Evolutionary conservation across 2,113 vertebrate genomes (phyloP), one percentile per base, ranked within the genome.

Genomic region (Muscicapa adusta): DNA sequence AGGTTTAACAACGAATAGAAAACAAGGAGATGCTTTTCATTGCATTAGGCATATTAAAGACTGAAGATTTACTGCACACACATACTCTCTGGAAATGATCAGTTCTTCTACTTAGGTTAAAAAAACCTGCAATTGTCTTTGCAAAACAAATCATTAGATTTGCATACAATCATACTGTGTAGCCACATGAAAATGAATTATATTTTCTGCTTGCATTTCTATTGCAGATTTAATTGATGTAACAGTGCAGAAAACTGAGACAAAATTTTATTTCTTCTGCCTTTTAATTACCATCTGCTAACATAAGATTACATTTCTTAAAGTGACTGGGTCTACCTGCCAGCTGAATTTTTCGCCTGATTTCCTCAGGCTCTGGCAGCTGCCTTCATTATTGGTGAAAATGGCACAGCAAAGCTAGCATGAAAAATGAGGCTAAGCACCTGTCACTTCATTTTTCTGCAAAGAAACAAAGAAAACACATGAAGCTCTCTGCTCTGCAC

Each of bases 221-320:
- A 77, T 58, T 93, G 91, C 94, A 95, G 94, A 95, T 96, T 97
- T 96, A 97, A 97, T 93, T 96, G 94, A 96, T 96, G 91, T 94
- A 96, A 92, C 84, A 93, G 95, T 91, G 96, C 87, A 96, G 96
- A 97, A 97, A 97, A 97, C 87, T 70, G 94, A 97, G 91, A 96
- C 76, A 93, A 86, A 95, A 94, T 96, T 97, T 97, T 96, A 97
- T 97, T 97, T 97, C 89, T 97, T 96, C 96, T 97, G 91, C 96
- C 94, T 94, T 96, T 97, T 97, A 97, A 97, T 97, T 97, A 96
- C 97, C 96, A 97, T 97, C 97, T 97, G 96, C 96, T 97, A 96
- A 94, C 94, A 95, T 87, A 93, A 96, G 95, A 96, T 97, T 97
- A 96, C 92, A 90, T 97, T 97, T 96, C 95, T 95, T 97, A 92